These are phyloP conservation scores for Vanessa cardui DNA, from an alignment of 2,888 invertebrate genomes.

Conservation along the genomic window DNA sequence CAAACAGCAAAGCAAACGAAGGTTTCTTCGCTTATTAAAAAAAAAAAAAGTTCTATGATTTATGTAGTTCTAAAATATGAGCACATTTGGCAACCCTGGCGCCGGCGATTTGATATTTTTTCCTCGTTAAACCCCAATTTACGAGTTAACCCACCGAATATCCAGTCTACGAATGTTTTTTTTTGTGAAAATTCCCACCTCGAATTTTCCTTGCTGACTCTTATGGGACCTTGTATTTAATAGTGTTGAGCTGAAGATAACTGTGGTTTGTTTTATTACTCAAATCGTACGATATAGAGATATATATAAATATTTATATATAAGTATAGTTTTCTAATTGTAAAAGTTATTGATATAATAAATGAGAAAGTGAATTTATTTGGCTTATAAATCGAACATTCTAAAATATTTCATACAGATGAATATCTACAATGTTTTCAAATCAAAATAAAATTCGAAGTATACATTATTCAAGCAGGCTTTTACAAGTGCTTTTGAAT, in stretches of 20 bases:
- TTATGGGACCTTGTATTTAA: background rate
- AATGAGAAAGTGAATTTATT: too few species aligned
- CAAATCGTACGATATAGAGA: too few species aligned
- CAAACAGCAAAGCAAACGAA: background rate
- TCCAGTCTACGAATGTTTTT: conserved; percentile 30
- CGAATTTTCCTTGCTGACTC: conserved; percentile 25
- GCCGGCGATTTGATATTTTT: conserved; percentile 36
- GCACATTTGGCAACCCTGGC: conserved; percentile 22
- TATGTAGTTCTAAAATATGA: conserved; percentile 9
- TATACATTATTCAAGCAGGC: too few species aligned
- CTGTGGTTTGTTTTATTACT: background rate
- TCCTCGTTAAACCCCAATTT: conserved; percentile 37
- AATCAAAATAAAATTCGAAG: too few species aligned
- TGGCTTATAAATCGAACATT: too few species aligned
- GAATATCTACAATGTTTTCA: too few species aligned
- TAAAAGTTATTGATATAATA: too few species aligned
- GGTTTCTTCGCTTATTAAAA: conserved; percentile 5
- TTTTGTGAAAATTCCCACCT: conserved; percentile 21
- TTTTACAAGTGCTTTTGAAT: too few species aligned
- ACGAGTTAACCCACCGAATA: conserved; percentile 31
- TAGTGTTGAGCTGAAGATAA: background rate
- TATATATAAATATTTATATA: too few species aligned
- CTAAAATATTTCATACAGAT: too few species aligned
- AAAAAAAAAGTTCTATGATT: conserved; percentile 4
- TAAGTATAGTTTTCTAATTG: too few species aligned